phyloP scores from a whole-genome alignment of 37 sponge, comb jelly and placozoan genomes.

The Beroe forskalii region DNA sequence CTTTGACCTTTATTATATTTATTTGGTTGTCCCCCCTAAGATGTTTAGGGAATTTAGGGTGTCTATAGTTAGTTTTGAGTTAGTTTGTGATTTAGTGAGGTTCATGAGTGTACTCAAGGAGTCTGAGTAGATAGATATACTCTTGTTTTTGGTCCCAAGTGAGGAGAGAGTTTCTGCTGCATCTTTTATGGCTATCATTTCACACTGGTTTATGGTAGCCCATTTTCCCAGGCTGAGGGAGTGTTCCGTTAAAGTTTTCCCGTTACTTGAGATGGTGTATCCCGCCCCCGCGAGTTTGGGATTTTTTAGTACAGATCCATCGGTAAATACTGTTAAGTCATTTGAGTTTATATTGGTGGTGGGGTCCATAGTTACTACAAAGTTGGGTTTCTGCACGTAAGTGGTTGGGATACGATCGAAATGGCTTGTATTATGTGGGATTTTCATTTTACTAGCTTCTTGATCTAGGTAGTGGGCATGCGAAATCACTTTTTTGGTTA shows the following conservation, averaged over 20 bases:
- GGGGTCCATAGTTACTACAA: background rate
- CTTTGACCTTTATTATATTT: background rate
- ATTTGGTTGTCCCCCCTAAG: background rate
- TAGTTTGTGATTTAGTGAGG: background rate
- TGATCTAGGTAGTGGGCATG: no score
- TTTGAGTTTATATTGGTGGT: no score
- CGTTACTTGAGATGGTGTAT: background rate
- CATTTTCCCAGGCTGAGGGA: background rate
- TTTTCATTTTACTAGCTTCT: no score
- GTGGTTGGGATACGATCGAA: no score
- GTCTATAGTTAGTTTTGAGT: background rate
- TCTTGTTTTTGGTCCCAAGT: background rate
- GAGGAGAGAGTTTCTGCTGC: background rate
- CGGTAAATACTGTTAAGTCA: background rate
- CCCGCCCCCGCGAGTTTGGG: background rate
- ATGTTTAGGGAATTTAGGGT: background rate
- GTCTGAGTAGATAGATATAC: background rate
- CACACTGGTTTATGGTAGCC: no score
- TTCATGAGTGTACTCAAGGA: background rate
- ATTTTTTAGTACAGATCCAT: background rate
- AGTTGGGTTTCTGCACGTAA: background rate
- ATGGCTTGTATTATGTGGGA: no score
- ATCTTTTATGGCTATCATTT: background rate
- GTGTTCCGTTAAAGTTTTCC: background rate
- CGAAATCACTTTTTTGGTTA: no score